Evolutionary conservation across 2,888 invertebrate genomes (phyloP), one percentile per base, ranked within the genome.

Genomic region (Heliothis peltigera): DNA sequence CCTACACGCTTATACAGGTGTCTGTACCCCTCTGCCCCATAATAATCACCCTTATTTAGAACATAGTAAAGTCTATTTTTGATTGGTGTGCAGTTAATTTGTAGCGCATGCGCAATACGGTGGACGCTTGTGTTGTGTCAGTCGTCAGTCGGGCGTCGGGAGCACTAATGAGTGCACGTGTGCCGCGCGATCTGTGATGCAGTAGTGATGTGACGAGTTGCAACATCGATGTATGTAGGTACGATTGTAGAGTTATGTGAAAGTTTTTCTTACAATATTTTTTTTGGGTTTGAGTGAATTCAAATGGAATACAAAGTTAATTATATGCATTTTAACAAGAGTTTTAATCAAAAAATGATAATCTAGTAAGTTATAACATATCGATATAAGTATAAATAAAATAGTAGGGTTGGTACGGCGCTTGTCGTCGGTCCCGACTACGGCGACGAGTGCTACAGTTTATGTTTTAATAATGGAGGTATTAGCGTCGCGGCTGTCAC

Each of bases 1-100:
- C 86, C 89, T 83, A 85, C 87, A 82, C 86, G 87, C 84, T 85
- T 89, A 87, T 89, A 93, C 93, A 93, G 93, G 93, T 93, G 93
- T 92, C 92, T 87, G 87, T 84, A 35, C n/a, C 18, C 17, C 3
- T 5, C 21, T 2, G 10, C 70, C 63, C 47, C 15, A 52, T 0
- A 81, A 81, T 77, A 48, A 62, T 68, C 57, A 77, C 84, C 75
- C 62, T 89, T 82, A 72, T n/a, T 3, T 0, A 39, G 4, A 4
- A 5, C 4, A 0, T 0, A 1, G 53, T 72, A 87, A 74, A 77
- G 81, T 74, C 72, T 61, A 83, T 53, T 80, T 82, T 88, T 10
- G 51, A 59, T n/a, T 18, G 64, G 12, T 46, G 12, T 21, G 42
- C 25, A 60, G 67, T 68, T 66, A 42, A 64, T 67, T 79, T 68